These are phyloP conservation scores for Saxidomus purpurata DNA, from an alignment of 1,140 invertebrate species.

Conservation along the genomic window DNA sequence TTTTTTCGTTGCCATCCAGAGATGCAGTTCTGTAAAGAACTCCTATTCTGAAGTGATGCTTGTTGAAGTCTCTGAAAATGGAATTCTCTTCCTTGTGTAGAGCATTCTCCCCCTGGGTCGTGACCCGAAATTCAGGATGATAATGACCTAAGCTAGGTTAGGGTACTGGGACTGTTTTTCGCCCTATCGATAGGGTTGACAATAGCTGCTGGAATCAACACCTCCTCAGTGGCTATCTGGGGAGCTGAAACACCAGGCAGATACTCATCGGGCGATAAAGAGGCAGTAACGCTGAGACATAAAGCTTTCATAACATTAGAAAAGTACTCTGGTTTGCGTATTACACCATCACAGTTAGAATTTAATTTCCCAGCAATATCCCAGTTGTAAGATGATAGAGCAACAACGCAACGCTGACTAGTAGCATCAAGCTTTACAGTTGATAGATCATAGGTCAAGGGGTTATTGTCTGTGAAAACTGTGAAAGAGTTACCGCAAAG, in stretches of 20 bases:
- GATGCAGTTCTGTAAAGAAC: not conserved
- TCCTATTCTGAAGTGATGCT: not conserved
- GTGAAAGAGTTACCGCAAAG: conserved; percentile 36
- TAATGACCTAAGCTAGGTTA: not conserved
- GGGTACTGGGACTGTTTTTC: conserved; percentile 4
- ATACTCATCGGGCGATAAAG: too few relatives aligned
- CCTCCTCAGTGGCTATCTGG: too few relatives aligned
- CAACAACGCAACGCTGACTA: conserved; percentile 52
- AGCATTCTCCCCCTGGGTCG: not conserved
- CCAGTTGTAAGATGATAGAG: conserved; percentile 56
- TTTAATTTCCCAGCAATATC: conserved; percentile 24
- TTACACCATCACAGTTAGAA: conserved; percentile 45
- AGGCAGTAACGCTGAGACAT: not conserved
- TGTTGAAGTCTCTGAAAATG: not conserved
- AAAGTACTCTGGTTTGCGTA: conserved; percentile 1
- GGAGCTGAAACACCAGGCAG: not conserved
- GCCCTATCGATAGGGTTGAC: conserved; percentile 4
- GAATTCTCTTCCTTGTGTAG: not conserved
- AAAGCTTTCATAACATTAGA: not conserved
- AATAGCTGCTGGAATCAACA: not conserved
- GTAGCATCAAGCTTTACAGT: conserved; percentile 54
- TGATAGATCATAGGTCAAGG: conserved; percentile 34
- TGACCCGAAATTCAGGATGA: not conserved
- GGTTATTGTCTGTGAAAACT: conserved; percentile 54
- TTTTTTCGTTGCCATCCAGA: not conserved